Evolutionary conservation across 2,888 invertebrate genomes (phyloP).

Genomic region (Panorpa germanica): DNA sequence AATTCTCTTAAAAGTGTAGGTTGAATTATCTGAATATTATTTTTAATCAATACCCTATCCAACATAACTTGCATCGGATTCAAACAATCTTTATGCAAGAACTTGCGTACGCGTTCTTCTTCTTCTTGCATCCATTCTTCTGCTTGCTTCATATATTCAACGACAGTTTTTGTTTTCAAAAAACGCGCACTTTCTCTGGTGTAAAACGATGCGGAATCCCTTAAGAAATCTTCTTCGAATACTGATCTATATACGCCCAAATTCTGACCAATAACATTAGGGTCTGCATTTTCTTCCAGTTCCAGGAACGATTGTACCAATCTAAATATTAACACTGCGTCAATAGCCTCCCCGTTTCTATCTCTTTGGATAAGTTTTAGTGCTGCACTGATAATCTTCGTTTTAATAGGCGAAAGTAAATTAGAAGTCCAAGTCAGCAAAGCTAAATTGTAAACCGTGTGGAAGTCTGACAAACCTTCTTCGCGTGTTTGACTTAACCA

Average conservation of each 20-base stretch:
- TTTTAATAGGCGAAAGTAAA: conserved; percentile 81
- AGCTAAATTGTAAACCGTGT: conserved; percentile 95
- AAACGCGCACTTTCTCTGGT: conserved; percentile 88
- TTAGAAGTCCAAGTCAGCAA: conserved; percentile 95
- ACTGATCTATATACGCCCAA: conserved; percentile 76
- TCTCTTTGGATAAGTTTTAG: conserved; percentile 92
- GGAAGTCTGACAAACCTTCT: conserved; percentile 91
- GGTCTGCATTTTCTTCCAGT: conserved; percentile 89
- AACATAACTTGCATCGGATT: conserved; percentile 78
- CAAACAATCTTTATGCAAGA: conserved; percentile 86
- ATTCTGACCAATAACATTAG: conserved; percentile 56
- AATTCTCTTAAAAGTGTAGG: conserved; percentile 93
- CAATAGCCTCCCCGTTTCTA: conserved; percentile 91
- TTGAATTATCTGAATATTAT: conserved; percentile 84
- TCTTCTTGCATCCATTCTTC: conserved; percentile 89
- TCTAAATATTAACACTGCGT: conserved; percentile 87
- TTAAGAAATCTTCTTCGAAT: conserved; percentile 88
- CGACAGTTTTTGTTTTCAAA: conserved; percentile 84
- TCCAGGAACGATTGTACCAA: conserved; percentile 97
- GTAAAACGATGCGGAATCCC: conserved; percentile 91
- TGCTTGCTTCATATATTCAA: conserved; percentile 96
- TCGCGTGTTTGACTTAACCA: conserved; percentile 98
- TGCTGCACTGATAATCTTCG: conserved; percentile 89
- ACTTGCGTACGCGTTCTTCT: conserved; percentile 79
- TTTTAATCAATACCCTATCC: conserved; percentile 89